Conservation (phyloP, 2,113 vertebrate species). For the Pardalotus punctatus region DNA sequence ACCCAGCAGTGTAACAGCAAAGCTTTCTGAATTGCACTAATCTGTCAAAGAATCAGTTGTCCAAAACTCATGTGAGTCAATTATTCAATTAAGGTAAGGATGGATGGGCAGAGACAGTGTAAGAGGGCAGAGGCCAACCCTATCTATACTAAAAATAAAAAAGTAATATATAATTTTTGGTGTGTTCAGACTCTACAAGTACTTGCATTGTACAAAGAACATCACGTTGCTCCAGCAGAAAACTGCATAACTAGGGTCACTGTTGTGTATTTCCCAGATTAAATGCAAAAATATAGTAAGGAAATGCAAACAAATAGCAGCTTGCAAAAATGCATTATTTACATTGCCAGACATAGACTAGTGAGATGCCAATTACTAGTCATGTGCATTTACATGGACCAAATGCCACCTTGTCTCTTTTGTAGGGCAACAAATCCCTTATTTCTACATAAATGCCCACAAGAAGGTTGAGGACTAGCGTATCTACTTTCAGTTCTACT, state of each 20-base stretch:
- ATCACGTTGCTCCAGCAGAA: neutral
- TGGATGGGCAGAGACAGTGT: neutral
- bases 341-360: neutral
- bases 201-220: neutral
- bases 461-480: neutral
- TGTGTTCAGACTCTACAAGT: neutral
- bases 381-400: neutral
- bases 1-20: neutral
- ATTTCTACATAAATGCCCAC: neutral
- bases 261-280: neutral
- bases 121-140: neutral
- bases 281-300: conserved; percentile 34
- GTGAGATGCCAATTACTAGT: neutral
- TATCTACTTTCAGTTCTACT: neutral
- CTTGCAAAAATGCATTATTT: conserved; percentile 3
- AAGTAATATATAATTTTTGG: neutral
- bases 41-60: neutral
- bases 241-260: conserved; percentile 15
- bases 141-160: neutral
- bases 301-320: conserved; percentile 1
- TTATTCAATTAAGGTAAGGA: neutral
- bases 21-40: neutral
- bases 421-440: neutral
- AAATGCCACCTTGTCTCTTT: neutral
- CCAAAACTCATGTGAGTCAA: neutral